Evolutionary conservation across 2,888 invertebrate genomes (phyloP).

Genomic region (Hipparchia sbordonii): DNA sequence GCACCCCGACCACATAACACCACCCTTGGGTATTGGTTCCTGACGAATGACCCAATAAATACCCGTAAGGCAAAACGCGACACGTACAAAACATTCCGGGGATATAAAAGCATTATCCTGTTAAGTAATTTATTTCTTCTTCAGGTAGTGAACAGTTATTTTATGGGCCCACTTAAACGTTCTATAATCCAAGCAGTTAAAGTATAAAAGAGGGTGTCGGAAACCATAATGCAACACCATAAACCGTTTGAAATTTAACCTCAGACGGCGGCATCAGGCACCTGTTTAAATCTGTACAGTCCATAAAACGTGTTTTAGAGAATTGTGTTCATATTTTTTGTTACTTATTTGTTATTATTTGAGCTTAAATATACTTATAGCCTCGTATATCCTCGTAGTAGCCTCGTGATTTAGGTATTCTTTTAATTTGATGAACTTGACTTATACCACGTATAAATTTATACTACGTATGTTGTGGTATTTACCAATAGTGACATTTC

Average conservation of each 20-base stretch:
- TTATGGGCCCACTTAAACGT: slow-evolving; percentile 78
- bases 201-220: slow-evolving; percentile 73
- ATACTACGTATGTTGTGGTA: too few relatives aligned
- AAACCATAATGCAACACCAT: slow-evolving; percentile 69
- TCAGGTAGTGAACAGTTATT: slow-evolving; percentile 77
- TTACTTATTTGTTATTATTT: slow-evolving; percentile 11
- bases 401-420: background rate
- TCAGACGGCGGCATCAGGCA: slow-evolving; percentile 51
- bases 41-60: slow-evolving; percentile 82
- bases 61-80: slow-evolving; percentile 77
- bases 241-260: slow-evolving; percentile 68
- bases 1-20: slow-evolving; percentile 78
- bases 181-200: slow-evolving; percentile 76
- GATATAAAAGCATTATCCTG: slow-evolving; percentile 81
- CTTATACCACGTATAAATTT: too few relatives aligned
- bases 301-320: slow-evolving; percentile 65
- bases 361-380: background rate
- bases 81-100: slow-evolving; percentile 77
- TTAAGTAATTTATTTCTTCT: slow-evolving; percentile 82
- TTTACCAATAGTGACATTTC: too few relatives aligned
- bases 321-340: slow-evolving; percentile 34
- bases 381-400: background rate
- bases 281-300: slow-evolving; percentile 59
- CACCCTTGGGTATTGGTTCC: slow-evolving; percentile 73
- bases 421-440: background rate